phyloP scores from a whole-genome alignment of 2,113 vertebrate genomes.

The Tachysurus fulvidraco region DNA sequence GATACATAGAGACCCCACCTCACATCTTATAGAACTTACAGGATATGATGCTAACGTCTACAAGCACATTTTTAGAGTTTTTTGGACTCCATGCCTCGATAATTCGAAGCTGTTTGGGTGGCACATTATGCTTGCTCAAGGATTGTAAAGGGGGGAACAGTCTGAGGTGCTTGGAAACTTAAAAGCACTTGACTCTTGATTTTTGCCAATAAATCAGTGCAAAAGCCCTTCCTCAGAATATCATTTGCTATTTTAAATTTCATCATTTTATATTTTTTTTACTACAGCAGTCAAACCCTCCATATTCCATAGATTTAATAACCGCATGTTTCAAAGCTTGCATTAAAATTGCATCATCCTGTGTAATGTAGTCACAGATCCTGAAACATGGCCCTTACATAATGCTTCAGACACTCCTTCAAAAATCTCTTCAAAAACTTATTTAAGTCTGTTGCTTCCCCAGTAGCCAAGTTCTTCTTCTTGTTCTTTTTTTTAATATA shows the following conservation, averaged over 20 bases:
- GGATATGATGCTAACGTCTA: no score
- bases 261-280: not conserved
- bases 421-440: not conserved
- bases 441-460: not conserved
- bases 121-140: not conserved
- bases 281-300: not conserved
- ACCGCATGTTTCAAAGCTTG: conserved; percentile 3
- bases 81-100: no score
- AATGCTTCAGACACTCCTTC: not conserved
- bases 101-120: no score
- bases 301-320: not conserved
- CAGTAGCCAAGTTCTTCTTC: not conserved
- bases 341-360: conserved; percentile 30
- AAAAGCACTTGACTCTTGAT: not conserved
- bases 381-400: not conserved
- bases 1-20: no score
- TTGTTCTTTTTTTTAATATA: not conserved
- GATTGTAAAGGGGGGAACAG: not conserved
- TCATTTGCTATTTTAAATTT: not conserved
- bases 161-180: not conserved
- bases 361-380: not conserved
- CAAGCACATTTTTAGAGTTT: no score
- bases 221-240: not conserved
- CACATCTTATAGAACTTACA: no score
- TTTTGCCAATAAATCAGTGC: conserved; percentile 10